Evolutionary conservation across 2,113 vertebrate species (phyloP).

Genomic region (Solea solea): DNA sequence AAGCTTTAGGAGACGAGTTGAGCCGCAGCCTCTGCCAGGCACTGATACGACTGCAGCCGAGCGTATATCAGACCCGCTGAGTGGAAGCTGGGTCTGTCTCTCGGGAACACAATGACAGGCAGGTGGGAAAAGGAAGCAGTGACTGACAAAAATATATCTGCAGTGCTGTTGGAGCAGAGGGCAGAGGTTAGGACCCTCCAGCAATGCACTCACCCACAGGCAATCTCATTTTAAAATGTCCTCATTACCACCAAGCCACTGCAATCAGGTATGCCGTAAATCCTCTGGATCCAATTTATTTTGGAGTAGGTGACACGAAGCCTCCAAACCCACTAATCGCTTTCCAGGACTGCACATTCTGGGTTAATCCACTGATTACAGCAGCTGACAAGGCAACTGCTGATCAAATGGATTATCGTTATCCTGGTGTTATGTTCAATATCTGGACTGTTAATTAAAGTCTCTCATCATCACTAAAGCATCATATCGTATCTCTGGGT

Average conservation of each 20-base stretch:
- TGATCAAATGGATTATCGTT: conserved; percentile 23
- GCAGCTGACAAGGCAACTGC: conserved; percentile 15
- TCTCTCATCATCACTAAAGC: conserved; percentile 2
- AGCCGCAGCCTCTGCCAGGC: conserved; percentile 49
- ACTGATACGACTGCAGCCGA: conserved; percentile 57
- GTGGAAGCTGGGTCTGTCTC: conserved; percentile 31
- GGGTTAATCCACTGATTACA: conserved; percentile 38
- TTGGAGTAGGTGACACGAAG: conserved; percentile 39
- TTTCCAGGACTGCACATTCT: conserved; percentile 26
- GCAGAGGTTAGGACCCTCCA: conserved; percentile 31
- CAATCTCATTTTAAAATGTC: conserved; percentile 70
- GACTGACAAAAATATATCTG: conserved; percentile 27
- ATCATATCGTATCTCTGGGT: too few relatives aligned
- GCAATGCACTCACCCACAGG: conserved; percentile 45
- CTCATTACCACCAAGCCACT: conserved; percentile 55
- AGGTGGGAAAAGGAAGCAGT: conserved; percentile 37
- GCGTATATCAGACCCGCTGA: conserved; percentile 33
- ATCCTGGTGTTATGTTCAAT: conserved; percentile 18
- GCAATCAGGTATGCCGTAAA: conserved; percentile 62
- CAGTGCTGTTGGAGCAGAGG: conserved; percentile 30
- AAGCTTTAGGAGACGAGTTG: conserved; percentile 67
- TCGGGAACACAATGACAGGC: conserved; percentile 52
- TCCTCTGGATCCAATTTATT: conserved; percentile 65
- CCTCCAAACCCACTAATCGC: conserved; percentile 39
- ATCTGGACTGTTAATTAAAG: conserved; percentile 16